Conservation (phyloP, 2,888 invertebrate species). For the Argynnis bischoffii region DNA sequence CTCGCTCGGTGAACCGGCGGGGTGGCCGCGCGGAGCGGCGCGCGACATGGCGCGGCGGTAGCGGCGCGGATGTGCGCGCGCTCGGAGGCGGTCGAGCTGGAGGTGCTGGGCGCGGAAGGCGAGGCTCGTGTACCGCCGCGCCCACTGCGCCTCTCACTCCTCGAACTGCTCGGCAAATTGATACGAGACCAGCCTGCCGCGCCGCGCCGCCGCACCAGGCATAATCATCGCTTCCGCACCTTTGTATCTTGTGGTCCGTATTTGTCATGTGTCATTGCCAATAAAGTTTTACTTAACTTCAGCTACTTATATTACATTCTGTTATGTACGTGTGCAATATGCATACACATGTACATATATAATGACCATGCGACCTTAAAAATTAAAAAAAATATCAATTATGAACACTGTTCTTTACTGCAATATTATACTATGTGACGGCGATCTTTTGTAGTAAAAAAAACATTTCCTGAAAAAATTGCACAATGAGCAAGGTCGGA, state of each 20-base stretch:
- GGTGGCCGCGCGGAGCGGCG: conserved; percentile 78
- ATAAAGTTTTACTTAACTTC: background rate
- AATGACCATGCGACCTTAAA: too few species aligned
- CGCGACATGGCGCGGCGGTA: conserved; percentile 87
- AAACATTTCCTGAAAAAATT: conserved; percentile 40
- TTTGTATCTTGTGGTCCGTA: conserved; percentile 78
- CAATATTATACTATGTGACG: background rate
- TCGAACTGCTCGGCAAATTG: conserved; percentile 84
- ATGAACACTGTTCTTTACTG: too few species aligned
- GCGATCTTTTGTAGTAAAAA: conserved; percentile 12
- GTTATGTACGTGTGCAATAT: background rate
- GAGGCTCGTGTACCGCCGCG: conserved; percentile 87
- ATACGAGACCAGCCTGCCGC: conserved; percentile 79
- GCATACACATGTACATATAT: too few species aligned
- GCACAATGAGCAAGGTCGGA: conserved; percentile 66
- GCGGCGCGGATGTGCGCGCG: conserved; percentile 90
- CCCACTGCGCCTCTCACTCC: conserved; percentile 86
- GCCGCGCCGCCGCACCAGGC: conserved; percentile 72
- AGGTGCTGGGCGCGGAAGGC: conserved; percentile 90
- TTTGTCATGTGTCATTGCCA: background rate
- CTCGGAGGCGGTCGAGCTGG: conserved; percentile 89
- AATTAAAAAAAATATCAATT: too few species aligned
- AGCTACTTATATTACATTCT: background rate
- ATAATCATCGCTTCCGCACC: conserved; percentile 82
- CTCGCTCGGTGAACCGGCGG: conserved; percentile 41